Conservation (phyloP, 2,113 vertebrate genomes). For the Aspidoscelis tigris region DNA sequence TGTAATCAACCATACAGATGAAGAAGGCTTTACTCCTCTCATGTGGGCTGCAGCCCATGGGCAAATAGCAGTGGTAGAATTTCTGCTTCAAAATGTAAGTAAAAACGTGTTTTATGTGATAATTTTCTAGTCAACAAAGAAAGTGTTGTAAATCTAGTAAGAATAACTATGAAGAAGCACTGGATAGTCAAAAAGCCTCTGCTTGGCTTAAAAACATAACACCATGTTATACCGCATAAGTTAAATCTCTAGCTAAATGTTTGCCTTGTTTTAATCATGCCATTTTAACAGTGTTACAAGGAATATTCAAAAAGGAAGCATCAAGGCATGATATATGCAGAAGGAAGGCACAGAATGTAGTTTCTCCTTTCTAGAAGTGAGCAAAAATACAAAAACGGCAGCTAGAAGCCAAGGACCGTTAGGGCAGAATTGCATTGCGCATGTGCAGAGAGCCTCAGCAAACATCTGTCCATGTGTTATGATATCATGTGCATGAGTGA, state of each 20-base stretch:
- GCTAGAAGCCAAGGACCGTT: too few relatives aligned
- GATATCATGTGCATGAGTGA: too few relatives aligned
- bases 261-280: background rate
- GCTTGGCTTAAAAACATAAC: background rate
- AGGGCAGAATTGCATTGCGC: too few relatives aligned
- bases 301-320: background rate
- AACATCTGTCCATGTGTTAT: too few relatives aligned
- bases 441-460: too few relatives aligned
- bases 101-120: conserved; percentile 28
- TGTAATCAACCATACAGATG: conserved; percentile 95
- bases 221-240: background rate
- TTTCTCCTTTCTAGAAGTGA: too few relatives aligned
- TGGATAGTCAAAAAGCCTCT: background rate
- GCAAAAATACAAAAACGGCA: too few relatives aligned
- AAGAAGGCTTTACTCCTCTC: conserved; percentile 97
- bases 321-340: background rate
- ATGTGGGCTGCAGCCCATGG: conserved; percentile 99
- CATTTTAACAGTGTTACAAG: background rate
- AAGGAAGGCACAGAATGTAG: background rate
- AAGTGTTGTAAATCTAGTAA: background rate
- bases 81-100: conserved; percentile 96
- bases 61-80: conserved; percentile 97
- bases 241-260: background rate
- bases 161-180: too few relatives aligned
- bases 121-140: too few relatives aligned